A percentile compares a stretch with the other conserved stretches of the same genome.
phyloP scores from a whole-genome alignment of 30 jellyfish, hydroid and myxozoan species.

The Turritopsis dohrnii region DNA sequence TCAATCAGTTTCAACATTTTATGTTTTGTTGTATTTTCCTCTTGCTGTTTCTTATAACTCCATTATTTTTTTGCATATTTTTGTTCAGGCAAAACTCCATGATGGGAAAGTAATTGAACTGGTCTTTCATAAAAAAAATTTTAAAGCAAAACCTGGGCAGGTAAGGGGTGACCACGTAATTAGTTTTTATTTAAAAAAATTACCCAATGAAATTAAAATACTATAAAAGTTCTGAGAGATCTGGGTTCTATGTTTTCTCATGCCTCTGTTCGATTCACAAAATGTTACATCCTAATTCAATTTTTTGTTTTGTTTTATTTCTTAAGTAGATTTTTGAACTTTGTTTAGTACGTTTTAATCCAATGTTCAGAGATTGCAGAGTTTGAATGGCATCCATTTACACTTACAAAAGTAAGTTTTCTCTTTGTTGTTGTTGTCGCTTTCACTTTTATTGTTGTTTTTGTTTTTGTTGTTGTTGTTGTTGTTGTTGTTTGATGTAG shows the following conservation, averaged over 20 bases:
- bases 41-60: not conserved
- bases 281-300: no score
- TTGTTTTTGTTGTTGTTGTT: not conserved
- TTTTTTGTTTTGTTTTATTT: not conserved
- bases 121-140: conserved; percentile 50
- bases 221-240: not conserved
- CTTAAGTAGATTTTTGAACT: not conserved
- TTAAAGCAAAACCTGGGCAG: conserved; percentile 85
- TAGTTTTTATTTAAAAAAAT: no score
- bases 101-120: conserved; percentile 78
- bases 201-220: no score
- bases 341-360: conserved; percentile 56
- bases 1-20: not conserved
- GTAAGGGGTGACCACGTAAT: no score
- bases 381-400: conserved; percentile 94
- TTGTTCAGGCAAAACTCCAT: conserved; percentile 44
- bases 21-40: not conserved
- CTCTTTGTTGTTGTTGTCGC: not conserved
- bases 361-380: conserved; percentile 90
- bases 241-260: not conserved
- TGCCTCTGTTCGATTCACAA: no score
- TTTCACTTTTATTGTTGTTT: not conserved
- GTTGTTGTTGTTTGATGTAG: not conserved
- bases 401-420: conserved; percentile 68
- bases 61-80: not conserved